Evolutionary conservation across 1,140 invertebrate species (phyloP).

Genomic region (Archegozetes longisetosus): DNA sequence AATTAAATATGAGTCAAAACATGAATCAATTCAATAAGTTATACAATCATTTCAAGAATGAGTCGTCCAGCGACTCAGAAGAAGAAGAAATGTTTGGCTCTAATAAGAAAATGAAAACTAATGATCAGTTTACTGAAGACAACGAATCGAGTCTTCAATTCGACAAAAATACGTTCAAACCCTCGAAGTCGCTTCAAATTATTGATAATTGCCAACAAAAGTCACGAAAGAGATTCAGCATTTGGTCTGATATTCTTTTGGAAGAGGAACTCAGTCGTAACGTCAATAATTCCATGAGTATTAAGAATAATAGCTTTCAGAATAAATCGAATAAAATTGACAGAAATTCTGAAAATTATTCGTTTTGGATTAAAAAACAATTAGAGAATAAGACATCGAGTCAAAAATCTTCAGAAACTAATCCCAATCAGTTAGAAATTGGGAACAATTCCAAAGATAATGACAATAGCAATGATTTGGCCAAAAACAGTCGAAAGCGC

Average conservation of each 20-base stretch:
- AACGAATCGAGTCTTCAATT: too few species aligned
- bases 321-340: background rate
- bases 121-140: too few species aligned
- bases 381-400: background rate
- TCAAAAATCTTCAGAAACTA: background rate
- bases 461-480: too few species aligned
- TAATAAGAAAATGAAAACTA: too few species aligned
- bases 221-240: constrained; percentile 9
- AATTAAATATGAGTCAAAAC: too few species aligned
- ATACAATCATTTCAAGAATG: too few species aligned
- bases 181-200: constrained; percentile 3
- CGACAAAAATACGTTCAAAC: too few species aligned
- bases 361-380: background rate
- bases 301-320: background rate
- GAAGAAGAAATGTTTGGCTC: background rate
- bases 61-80: background rate
- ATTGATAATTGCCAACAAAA: background rate
- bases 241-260: constrained; percentile 11
- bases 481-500: background rate
- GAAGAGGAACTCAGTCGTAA: constrained; percentile 6
- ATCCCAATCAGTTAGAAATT: background rate
- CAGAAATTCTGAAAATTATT: constrained; percentile 5
- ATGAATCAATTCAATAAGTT: too few species aligned
- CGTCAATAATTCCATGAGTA: background rate
- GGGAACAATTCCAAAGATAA: too few species aligned